These are phyloP conservation scores for Tethea ocularis DNA, from an alignment of 2,888 invertebrate species.

Conservation along the genomic window DNA sequence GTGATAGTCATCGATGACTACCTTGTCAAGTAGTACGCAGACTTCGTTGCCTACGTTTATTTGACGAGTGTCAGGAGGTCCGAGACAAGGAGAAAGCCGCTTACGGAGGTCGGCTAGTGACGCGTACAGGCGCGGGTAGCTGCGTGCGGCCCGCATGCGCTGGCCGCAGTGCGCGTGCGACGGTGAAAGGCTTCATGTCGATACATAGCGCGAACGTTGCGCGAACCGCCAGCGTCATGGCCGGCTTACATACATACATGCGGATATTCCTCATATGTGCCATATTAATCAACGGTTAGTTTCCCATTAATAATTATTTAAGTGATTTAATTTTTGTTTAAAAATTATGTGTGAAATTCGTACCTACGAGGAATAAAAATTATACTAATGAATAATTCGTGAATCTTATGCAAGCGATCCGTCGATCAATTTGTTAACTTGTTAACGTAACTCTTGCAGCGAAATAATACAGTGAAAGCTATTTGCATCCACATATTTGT, in stretches of 20 bases:
- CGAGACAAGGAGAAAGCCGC: conserved; percentile 76
- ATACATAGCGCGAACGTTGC: conserved; percentile 52
- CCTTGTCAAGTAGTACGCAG: conserved; percentile 1
- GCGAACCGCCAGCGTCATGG: conserved; percentile 53
- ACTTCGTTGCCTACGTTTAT: conserved; percentile 40
- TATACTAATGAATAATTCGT: conserved; percentile 40
- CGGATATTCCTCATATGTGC: conserved; percentile 72
- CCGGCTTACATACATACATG: conserved; percentile 54
- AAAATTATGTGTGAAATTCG: conserved; percentile 7
- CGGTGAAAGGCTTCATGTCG: conserved; percentile 79
- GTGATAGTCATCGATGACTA: too few relatives aligned
- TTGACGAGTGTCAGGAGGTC: conserved; percentile 55
- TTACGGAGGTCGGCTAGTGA: conserved; percentile 65
- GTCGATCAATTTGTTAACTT: conserved; percentile 60
- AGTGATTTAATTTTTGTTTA: conserved; percentile 8
- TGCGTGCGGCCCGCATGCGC: conserved; percentile 23
- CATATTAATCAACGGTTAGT: conserved; percentile 75
- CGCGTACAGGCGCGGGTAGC: conserved; percentile 44
- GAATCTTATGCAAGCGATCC: conserved; percentile 71
- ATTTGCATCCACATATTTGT: conserved; percentile 44
- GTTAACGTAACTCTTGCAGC: conserved; percentile 71
- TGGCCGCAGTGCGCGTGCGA: conserved; percentile 70
- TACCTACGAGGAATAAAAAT: conserved; percentile 36
- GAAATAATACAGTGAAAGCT: conserved; percentile 68
- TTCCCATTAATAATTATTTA: conserved; percentile 27